Conservation (phyloP, 2,888 invertebrate species). For the Geotrupes spiniger region DNA sequence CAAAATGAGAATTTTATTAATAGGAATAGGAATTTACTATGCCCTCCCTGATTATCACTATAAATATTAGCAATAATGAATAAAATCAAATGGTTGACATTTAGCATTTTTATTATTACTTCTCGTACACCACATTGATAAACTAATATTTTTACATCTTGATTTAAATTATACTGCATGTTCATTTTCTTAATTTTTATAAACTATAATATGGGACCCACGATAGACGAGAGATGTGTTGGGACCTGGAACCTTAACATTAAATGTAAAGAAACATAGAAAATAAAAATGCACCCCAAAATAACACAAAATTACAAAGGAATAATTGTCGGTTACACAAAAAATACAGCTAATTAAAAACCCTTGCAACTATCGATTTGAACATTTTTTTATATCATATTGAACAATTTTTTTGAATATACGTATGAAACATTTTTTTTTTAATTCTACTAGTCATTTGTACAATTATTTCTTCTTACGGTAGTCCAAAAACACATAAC, state of each 20-base stretch:
- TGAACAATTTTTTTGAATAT: no score
- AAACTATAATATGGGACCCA: constrained; percentile 33
- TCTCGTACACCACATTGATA: constrained; percentile 21
- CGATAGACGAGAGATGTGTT: constrained; percentile 37
- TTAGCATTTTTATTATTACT: constrained; percentile 17
- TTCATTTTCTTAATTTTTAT: constrained; percentile 15
- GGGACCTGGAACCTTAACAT: constrained; percentile 42
- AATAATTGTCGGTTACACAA: not conserved
- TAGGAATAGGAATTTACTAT: no score
- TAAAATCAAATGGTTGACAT: constrained; percentile 10
- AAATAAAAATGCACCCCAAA: constrained; percentile 22
- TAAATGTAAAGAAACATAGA: constrained; percentile 23
- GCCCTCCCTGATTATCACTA: no score
- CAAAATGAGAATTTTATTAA: no score
- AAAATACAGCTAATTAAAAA: not conserved
- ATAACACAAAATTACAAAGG: constrained; percentile 8
- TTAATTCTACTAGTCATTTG: no score
- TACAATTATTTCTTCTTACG: no score
- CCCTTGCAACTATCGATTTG: constrained; percentile 1
- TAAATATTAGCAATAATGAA: no score
- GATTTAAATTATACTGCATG: constrained; percentile 16
- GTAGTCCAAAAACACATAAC: no score
- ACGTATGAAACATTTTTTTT: no score
- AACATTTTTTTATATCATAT: no score
- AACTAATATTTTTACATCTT: constrained; percentile 19